phyloP scores from a whole-genome alignment of 2,113 vertebrate species.

The Oryzias celebensis region DNA sequence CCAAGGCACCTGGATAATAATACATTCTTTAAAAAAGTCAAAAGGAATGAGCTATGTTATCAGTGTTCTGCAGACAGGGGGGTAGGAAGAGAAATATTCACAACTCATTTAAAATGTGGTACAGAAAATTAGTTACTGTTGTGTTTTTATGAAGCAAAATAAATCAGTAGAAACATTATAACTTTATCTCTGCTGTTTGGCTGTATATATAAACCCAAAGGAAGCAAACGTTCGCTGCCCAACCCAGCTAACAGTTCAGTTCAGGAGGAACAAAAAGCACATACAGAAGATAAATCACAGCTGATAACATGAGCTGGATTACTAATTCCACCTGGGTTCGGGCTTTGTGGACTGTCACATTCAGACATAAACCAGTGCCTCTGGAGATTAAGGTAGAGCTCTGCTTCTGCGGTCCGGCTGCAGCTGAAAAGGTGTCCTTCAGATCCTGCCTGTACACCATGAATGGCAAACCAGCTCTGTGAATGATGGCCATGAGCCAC shows the following conservation, averaged over 20 bases:
- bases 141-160: constrained; percentile 28
- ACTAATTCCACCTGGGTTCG: constrained; percentile 33
- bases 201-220: constrained; percentile 34
- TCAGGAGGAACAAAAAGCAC: constrained; percentile 43
- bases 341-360: constrained; percentile 47
- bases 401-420: constrained; percentile 15
- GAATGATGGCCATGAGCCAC: constrained; percentile 56
- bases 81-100: constrained; percentile 17
- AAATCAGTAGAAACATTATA: constrained; percentile 51
- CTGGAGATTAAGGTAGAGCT: constrained; percentile 40
- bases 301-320: constrained; percentile 49
- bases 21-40: constrained; percentile 62
- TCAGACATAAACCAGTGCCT: constrained; percentile 58
- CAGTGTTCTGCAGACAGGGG: constrained; percentile 36
- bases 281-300: constrained; percentile 48
- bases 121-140: constrained; percentile 35
- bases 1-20: constrained; percentile 44
- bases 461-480: constrained; percentile 48
- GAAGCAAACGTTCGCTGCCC: constrained; percentile 50
- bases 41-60: constrained; percentile 61
- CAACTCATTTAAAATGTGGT: constrained; percentile 52
- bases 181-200: constrained; percentile 45
- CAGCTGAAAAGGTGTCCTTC: constrained; percentile 52
- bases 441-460: constrained; percentile 36
- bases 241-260: constrained; percentile 30